Base-by-base conservation (phyloP, 2,888 invertebrate genomes). In the Ormyrus nitidulus region DNA sequence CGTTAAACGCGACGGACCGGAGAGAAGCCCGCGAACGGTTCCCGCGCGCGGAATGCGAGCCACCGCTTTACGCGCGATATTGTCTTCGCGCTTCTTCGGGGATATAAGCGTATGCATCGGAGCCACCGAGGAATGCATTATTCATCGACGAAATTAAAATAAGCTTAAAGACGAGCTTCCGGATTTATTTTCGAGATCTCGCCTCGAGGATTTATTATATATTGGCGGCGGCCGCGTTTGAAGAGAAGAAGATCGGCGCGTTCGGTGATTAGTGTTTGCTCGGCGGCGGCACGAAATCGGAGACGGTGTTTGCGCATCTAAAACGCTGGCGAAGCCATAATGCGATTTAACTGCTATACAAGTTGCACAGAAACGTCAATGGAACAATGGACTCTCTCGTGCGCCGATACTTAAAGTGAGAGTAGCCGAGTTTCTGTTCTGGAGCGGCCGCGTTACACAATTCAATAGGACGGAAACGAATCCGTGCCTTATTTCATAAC, bases 381-480 rank as follows among this genome's bases (percentile, higher is more conserved):
- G 49, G 59, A 71, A 76, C 69, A 76, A 69, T 76, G 53, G 49
- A 51, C n/a, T 13, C 58, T 56, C 19, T 19, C 19, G 19, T 19
- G 19, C 19, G 19, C 49, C 58, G 51, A 44, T 69, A 61, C 68
- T 76, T 68, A 68, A 68, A 74, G 61, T 65, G 74, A 74, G 74
- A 76, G 69, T 49, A 54, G 46, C 11, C 48, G 54, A 72, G 59
- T 77, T 70, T 77, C 11, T 51, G 48, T 54, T 76, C 68, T 69
- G 69, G 61, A 59, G 46, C 49, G 46, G 8, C 1, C 34, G 19
- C 49, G 48, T 65, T 74, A n/a, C 62, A 19, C 62, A 77, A 77
- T 77, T 69, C 66, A 72, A 64, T 65, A 49, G 49, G 9, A 58
- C 76, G 76, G 76, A 76, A 76, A 76, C 62, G 69, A 61, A 76